A percentile compares a stretch with the other conserved stretches of the same genome.
Evolutionary conservation across 37 sponge, comb jelly and placozoan species (phyloP).

Genomic region (Beroe ovata): DNA sequence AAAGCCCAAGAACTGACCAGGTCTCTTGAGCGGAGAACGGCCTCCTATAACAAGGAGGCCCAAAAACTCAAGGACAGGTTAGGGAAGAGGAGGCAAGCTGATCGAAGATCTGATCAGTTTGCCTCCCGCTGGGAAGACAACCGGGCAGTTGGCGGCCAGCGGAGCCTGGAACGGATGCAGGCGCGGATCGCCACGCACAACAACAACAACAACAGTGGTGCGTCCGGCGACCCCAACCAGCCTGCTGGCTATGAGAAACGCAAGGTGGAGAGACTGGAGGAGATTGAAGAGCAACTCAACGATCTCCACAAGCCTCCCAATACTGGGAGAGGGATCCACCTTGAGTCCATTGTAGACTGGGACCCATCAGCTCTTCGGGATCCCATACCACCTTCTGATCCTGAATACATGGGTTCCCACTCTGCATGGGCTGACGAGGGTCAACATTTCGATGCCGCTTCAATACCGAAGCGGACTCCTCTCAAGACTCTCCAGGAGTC

Average conservation of each 20-base stretch:
- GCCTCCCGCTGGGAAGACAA: not conserved
- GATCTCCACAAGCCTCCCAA: not conserved
- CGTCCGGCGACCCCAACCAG: not conserved
- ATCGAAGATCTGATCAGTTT: not conserved
- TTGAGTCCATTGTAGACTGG: not conserved
- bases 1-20: not conserved
- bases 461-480: not conserved
- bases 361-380: constrained; percentile 1
- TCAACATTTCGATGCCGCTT: not conserved
- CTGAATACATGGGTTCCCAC: not conserved
- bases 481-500: not conserved
- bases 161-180: not conserved
- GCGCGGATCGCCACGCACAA: not conserved
- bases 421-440: not conserved
- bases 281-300: not conserved
- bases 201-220: not conserved
- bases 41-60: not conserved
- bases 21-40: not conserved
- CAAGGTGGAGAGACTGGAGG: not conserved
- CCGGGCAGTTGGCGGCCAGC: not conserved
- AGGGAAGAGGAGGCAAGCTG: not conserved
- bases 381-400: not conserved
- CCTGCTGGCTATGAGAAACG: not conserved
- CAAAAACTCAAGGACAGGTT: not conserved
- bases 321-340: not conserved